Evolutionary conservation across 2,113 vertebrate species (phyloP), one percentile per base, ranked within the genome.

Genomic region (Toxotes jaculatrix): DNA sequence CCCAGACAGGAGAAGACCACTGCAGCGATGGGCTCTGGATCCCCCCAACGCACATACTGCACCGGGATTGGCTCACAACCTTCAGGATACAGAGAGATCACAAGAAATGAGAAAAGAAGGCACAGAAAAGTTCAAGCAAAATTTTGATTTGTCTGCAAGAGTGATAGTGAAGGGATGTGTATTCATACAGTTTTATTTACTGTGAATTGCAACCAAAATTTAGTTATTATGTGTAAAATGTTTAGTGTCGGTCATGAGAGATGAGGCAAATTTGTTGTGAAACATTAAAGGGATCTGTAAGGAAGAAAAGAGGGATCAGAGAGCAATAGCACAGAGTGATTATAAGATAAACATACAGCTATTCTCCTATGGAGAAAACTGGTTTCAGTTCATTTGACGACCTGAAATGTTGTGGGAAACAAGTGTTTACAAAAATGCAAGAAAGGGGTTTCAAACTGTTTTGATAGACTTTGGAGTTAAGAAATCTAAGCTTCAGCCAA

Each of bases 1-100:
- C 98, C 98, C 0, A 99, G 94, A 85, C 98, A 99, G 88, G 98
- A 93, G 38, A 99, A 99, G 74, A 97, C 98, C 70, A 99, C 97
- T 0, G 98, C 98, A 61, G 97, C 98, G 21, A 99, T 99, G 14
- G 98, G 98, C 75, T 99, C 98, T 0, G 98, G 98, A 77, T 99
- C 97, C 0, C 97, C 96, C 98, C 98, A 99, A 62, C 96, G 96
- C 60, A 99, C 96, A 63, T 97, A 99, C 87, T 99, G 96, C 13
- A 99, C 98, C 11, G 97, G 97, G 68, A 99, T 99, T 16, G 96
- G 95, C 76, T 97, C 96, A 92, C 98, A 99, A 38, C 97, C 98
- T 99, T 71, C 89, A 92, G 93, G 59, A 73, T 4, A 17, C 7
- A 65, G 16, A 73, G 51, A 53, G 16, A 75, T 27, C 5, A 70